These are phyloP conservation scores for Sebastes itinus DNA, from an alignment of 2,797 vertebrate genomes.

Conservation along the genomic window DNA sequence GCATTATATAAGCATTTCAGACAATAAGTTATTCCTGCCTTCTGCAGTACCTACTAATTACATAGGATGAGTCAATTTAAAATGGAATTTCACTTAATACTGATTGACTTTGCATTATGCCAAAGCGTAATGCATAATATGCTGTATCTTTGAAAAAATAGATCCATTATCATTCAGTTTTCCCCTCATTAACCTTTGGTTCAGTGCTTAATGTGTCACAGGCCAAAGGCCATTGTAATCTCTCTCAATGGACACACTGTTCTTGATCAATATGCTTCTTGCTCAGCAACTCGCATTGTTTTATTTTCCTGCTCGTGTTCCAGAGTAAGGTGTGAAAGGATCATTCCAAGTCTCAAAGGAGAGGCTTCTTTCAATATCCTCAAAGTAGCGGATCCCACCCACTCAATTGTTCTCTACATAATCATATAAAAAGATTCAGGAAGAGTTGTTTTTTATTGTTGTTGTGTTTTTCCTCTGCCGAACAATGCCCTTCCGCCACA, in stretches of 20 bases:
- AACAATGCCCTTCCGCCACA: conserved; percentile 87
- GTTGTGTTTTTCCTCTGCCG: conserved; percentile 84
- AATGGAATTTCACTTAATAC: conserved; percentile 39
- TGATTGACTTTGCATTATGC: conserved; percentile 56
- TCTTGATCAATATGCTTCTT: conserved; percentile 80
- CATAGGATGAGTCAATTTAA: conserved; percentile 9
- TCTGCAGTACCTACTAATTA: background rate
- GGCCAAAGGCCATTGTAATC: conserved; percentile 85
- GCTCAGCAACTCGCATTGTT: conserved; percentile 83
- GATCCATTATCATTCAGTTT: conserved; percentile 72
- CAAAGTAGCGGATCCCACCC: conserved; percentile 80
- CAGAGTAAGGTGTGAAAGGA: conserved; percentile 85
- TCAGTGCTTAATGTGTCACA: conserved; percentile 79
- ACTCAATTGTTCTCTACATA: conserved; percentile 83
- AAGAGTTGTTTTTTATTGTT: conserved; percentile 85
- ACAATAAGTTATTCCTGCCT: background rate
- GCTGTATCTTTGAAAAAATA: conserved; percentile 55
- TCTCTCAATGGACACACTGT: conserved; percentile 79
- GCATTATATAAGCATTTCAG: background rate
- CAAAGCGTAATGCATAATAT: conserved; percentile 44
- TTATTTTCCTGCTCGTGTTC: conserved; percentile 80
- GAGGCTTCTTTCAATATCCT: conserved; percentile 81
- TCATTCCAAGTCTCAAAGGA: conserved; percentile 82
- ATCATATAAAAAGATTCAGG: conserved; percentile 87
- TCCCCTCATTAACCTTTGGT: conserved; percentile 80